A percentile compares a stretch with the other conserved stretches of the same genome.
Conservation (phyloP, 2,113 vertebrate genomes). For the Dipodomys spectabilis region DNA sequence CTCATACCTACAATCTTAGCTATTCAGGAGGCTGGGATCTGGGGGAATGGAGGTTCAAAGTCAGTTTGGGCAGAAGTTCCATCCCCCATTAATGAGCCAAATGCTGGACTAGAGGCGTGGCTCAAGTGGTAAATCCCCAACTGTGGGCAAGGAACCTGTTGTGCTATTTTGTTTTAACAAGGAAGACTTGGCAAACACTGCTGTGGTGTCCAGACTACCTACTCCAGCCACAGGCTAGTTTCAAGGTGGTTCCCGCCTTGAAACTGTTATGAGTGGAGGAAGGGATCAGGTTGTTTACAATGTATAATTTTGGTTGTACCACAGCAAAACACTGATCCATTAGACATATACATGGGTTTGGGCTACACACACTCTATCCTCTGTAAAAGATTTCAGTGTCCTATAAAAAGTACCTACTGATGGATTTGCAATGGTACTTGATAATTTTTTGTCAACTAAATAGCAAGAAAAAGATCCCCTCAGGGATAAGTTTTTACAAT, state of each 20-base stretch:
- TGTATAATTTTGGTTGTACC: not conserved
- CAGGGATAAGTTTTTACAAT: no score
- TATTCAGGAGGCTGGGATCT: no score
- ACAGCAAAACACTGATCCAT: not conserved
- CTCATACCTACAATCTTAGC: no score
- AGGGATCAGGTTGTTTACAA: not conserved
- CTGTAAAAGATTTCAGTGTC: not conserved
- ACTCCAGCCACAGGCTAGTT: not conserved
- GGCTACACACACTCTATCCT: not conserved
- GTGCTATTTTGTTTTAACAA: not conserved
- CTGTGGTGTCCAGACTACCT: not conserved
- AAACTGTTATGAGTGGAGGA: not conserved
- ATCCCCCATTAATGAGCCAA: no score
- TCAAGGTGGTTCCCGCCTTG: not conserved
- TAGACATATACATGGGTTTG: not conserved
- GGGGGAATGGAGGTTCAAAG: no score
- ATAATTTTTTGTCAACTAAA: no score
- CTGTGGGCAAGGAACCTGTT: not conserved
- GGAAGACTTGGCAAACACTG: not conserved
- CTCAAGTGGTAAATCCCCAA: no score
- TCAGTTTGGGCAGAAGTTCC: no score
- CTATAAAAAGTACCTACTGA: not conserved
- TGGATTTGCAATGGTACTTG: not conserved
- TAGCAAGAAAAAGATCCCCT: no score
- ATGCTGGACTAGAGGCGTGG: no score